A percentile compares a stretch with the other conserved stretches of the same genome.
phyloP scores from a whole-genome alignment of 2,888 invertebrate genomes.

The Pristionchus japonicus region DNA sequence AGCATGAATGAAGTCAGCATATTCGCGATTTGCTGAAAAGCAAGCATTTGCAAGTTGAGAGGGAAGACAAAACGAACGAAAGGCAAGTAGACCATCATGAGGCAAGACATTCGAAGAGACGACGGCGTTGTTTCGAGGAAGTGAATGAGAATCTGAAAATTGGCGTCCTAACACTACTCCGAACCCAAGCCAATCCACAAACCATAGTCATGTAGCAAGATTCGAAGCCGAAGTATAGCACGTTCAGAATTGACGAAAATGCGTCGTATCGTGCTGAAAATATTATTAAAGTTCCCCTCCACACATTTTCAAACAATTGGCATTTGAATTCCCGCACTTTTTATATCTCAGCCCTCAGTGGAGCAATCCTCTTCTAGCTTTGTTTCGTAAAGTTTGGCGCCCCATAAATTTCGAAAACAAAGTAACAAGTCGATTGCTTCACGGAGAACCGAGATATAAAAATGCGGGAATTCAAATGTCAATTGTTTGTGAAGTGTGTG shows the following conservation, averaged over 20 bases:
- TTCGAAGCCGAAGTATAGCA: not conserved
- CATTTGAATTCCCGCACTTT: no score
- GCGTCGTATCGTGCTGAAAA: not conserved
- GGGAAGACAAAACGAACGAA: not conserved
- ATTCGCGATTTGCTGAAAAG: not conserved
- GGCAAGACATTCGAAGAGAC: not conserved
- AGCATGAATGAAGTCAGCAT: not conserved
- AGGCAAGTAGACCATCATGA: not conserved
- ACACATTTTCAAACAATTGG: no score
- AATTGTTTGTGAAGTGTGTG: no score
- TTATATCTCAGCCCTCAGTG: no score
- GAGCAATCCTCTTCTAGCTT: no score
- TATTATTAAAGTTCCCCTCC: no score
- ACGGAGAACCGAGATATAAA: no score
- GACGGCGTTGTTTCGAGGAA: slow-evolving; percentile 4
- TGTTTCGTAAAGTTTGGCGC: no score
- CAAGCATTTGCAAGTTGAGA: not conserved
- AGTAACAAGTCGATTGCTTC: no score
- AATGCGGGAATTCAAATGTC: no score
- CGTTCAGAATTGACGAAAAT: not conserved
- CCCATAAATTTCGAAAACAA: no score
- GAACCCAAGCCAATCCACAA: not conserved
- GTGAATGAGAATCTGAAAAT: not conserved
- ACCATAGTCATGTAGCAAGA: not conserved
- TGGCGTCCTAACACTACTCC: not conserved